phyloP scores from a whole-genome alignment of 2,888 invertebrate species.

The Neelides folsomi region DNA sequence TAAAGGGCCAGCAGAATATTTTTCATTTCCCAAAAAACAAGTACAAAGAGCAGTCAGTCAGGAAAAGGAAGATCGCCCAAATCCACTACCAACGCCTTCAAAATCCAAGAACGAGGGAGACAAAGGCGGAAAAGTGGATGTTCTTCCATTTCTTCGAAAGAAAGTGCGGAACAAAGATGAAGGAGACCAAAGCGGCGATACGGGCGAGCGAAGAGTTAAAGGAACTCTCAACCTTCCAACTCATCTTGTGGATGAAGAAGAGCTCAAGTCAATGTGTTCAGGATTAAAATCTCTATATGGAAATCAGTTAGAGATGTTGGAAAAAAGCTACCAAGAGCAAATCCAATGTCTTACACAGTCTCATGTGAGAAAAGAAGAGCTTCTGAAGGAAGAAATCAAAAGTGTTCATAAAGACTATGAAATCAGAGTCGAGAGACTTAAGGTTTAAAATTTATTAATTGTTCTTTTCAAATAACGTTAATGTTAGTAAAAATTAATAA shows the following conservation, averaged over 20 bases:
- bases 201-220: not conserved
- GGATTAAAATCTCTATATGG: conserved; percentile 25
- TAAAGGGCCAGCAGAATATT: not conserved
- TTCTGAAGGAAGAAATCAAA: conserved; percentile 48
- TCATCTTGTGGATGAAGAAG: conserved; percentile 30
- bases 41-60: too few species aligned
- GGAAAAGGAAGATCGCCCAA: too few species aligned
- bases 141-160: conserved; percentile 7
- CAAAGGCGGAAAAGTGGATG: conserved; percentile 7
- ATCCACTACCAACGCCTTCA: not conserved
- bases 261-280: conserved; percentile 27
- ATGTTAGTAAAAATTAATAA: too few species aligned
- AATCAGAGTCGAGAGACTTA: conserved; percentile 17
- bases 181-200: not conserved
- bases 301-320: conserved; percentile 26
- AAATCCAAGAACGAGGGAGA: not conserved
- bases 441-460: conserved; percentile 4
- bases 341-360: conserved; percentile 19
- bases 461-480: too few species aligned
- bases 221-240: conserved; percentile 22
- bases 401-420: conserved; percentile 26
- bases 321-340: conserved; percentile 28
- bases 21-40: not conserved
- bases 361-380: conserved; percentile 44
- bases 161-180: not conserved